Percentiles rank a stretch among this genome's conserved stretches.
Evolutionary conservation across 2,113 vertebrate species (phyloP).

Genomic region (Psettodes erumei): DNA sequence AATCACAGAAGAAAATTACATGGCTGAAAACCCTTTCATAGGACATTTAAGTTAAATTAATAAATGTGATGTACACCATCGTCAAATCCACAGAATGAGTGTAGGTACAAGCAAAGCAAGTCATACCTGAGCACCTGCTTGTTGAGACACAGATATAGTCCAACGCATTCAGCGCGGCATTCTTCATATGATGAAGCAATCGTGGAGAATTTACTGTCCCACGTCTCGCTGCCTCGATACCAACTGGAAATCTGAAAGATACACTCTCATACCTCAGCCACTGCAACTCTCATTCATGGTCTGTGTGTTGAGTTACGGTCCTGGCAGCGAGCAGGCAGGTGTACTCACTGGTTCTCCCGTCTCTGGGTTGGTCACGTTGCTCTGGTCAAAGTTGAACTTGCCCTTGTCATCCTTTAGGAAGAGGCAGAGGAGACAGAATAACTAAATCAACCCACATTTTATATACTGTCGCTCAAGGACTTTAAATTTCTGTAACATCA

Average conservation of each 20-base stretch:
- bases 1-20: no score
- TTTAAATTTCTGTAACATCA: background rate
- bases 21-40: background rate
- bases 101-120: background rate
- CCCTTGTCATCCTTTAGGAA: conserved; percentile 85
- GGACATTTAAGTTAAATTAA: background rate
- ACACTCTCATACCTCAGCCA: background rate
- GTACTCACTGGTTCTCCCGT: conserved; percentile 86
- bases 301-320: no score
- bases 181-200: conserved; percentile 93
- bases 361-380: conserved; percentile 87
- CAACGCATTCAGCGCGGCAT: conserved; percentile 92
- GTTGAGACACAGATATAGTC: conserved; percentile 90
- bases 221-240: conserved; percentile 90
- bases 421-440: background rate
- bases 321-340: background rate
- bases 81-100: background rate
- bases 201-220: conserved; percentile 94
- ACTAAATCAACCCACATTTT: background rate
- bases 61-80: background rate
- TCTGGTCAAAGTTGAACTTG: conserved; percentile 88
- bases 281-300: background rate
- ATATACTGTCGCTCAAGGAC: no score
- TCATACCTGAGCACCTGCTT: conserved; percentile 86
- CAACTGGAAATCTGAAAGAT: conserved; percentile 87